phyloP scores from a whole-genome alignment of 2,888 invertebrate genomes.

The Eupithecia subumbrata region DNA sequence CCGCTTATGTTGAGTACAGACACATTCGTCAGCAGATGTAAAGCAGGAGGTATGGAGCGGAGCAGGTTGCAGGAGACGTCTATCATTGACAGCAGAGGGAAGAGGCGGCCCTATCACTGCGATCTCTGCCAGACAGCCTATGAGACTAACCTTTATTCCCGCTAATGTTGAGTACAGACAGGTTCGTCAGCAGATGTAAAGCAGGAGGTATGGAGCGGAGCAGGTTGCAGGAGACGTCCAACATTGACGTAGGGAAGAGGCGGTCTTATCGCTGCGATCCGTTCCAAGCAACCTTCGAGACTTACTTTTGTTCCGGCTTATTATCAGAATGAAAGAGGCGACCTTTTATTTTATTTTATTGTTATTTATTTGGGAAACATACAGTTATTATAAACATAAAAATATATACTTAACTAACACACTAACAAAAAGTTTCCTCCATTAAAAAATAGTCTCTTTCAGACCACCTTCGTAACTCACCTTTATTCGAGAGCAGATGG shows the following conservation, averaged over 20 bases:
- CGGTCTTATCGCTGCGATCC: no score
- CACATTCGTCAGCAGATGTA: constrained; percentile 93
- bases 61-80: constrained; percentile 94
- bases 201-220: constrained; percentile 89
- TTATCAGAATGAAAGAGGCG: no score
- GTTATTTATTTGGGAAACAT: no score
- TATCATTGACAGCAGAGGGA: constrained; percentile 97
- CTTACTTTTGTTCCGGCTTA: no score
- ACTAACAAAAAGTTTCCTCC: no score
- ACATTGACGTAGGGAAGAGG: no score
- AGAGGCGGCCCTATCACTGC: constrained; percentile 85
- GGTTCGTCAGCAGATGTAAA: constrained; percentile 92
- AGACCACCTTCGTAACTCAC: constrained; percentile 57
- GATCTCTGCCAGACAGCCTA: neutral
- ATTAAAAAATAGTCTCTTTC: neutral
- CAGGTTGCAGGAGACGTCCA: constrained; percentile 96
- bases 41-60: constrained; percentile 89
- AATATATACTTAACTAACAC: no score
- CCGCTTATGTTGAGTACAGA: constrained; percentile 97
- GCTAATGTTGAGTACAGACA: constrained; percentile 97
- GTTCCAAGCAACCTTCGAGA: no score
- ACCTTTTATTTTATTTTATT: no score
- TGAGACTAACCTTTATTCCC: constrained; percentile 86
- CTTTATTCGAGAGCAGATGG: no score
- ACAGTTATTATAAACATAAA: no score